Conservation (phyloP, 2,113 vertebrate species). For the rat (Rattus norvegicus) region DNA sequence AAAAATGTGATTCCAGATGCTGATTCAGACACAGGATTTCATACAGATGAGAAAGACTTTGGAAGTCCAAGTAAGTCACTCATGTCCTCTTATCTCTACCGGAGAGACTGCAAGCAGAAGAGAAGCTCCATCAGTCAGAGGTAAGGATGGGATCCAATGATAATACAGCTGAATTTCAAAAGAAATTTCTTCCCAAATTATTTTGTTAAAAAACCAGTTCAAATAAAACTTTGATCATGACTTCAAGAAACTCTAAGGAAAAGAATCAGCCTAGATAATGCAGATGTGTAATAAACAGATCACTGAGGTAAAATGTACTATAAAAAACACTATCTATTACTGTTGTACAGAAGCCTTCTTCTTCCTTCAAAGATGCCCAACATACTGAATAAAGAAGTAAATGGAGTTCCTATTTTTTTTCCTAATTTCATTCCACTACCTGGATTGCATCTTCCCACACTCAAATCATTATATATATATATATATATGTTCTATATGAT, state of each 20-base stretch:
- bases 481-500: background rate
- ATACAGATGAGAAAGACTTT: background rate
- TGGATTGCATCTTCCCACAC: background rate
- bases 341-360: background rate
- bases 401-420: background rate
- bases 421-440: background rate
- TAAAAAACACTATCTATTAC: background rate
- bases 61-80: accelerated
- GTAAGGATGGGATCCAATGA: background rate
- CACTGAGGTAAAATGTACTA: background rate
- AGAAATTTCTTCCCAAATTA: background rate
- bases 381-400: background rate
- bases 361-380: background rate
- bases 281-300: background rate
- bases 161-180: background rate
- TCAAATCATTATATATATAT: background rate
- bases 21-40: background rate
- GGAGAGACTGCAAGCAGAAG: background rate
- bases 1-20: background rate
- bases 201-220: background rate
- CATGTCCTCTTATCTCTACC: too few species aligned
- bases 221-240: background rate
- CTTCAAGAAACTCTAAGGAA: background rate
- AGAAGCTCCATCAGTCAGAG: background rate
- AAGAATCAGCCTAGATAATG: background rate